phyloP scores from a whole-genome alignment of 2,113 vertebrate genomes.

The Etia nguti region DNA sequence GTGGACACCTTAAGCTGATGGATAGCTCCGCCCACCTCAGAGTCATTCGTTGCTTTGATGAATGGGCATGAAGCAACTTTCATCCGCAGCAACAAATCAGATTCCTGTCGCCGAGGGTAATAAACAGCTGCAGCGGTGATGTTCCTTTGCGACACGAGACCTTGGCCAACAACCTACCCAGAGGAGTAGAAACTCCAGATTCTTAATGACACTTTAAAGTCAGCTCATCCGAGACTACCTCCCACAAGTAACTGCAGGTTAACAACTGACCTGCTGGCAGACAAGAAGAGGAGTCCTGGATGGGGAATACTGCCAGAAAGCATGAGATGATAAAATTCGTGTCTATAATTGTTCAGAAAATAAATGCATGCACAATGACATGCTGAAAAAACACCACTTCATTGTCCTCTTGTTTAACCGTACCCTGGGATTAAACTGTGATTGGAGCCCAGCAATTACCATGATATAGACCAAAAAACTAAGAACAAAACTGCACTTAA shows the following conservation, averaged over 20 bases:
- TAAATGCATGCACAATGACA: neutral
- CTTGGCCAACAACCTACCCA: constrained; percentile 9
- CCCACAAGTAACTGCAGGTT: neutral
- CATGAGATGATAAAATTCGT: neutral
- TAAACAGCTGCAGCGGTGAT: neutral
- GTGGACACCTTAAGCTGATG: constrained; percentile 13
- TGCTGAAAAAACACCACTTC: neutral
- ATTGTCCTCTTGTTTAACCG: neutral
- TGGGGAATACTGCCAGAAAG: neutral
- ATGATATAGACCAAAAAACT: neutral
- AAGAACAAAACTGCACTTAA: neutral
- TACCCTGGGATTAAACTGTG: neutral
- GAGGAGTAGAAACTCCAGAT: neutral
- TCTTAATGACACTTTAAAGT: neutral
- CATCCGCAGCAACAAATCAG: constrained; percentile 4
- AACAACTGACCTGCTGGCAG: neutral
- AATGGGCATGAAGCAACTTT: constrained; percentile 27
- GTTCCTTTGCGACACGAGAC: neutral
- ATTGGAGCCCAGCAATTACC: neutral
- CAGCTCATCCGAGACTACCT: neutral
- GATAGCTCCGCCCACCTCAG: constrained; percentile 23
- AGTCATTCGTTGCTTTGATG: constrained; percentile 54
- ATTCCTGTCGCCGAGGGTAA: constrained; percentile 35
- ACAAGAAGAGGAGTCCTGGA: neutral
- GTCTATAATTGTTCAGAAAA: neutral